Base-by-base conservation (phyloP, 2,888 invertebrate genomes). In the Bembecia ichneumoniformis region DNA sequence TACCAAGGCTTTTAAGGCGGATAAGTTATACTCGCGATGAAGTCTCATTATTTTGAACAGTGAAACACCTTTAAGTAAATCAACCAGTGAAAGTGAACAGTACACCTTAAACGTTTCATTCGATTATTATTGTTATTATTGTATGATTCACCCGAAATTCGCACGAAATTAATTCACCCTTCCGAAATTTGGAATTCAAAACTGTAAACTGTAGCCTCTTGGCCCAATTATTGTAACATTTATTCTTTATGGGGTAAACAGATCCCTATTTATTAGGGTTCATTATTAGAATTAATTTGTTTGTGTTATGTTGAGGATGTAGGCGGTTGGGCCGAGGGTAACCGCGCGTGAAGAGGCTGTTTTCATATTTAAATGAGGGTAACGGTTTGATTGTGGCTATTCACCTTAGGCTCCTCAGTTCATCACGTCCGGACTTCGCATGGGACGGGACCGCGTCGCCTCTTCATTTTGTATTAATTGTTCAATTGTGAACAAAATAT, bases 271-370 rank as follows among this genome's bases (percentile, higher is more conserved):
- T 84, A 84, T 83, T 83, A 80, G 78, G 82, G 84, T 82, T 77
- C 76, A 86, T 86, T 86, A 84, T 82, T 75, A 63, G 84, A 84
- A 87, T 87, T 84, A 87, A 87, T 87, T 87, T 87, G 86, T 87
- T 86, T 86, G 75, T 80, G 82, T 82, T 82, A 80, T 81, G 80
- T 82, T 81, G 76, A 61, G 77, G 74, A 70, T 49, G 50, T 58
- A 66, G 68, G 60, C 59, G 61, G 64, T 64, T 70, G 64, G 68
- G 67, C 57, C 54, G 68, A 62, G 68, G 59, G 66, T 68, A 77
- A 73, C 74, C 74, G 74, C 68, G 73, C 74, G 75, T 70, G 71
- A 75, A 73, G 72, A 71, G 68, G 56, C 71, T 84, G 84, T 84
- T 86, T 86, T 84, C 74, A 82, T 86, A 87, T 86, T 83, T 77